Evolutionary conservation across 2,797 vertebrate genomes (phyloP).

Genomic region (Uromys caudimaculatus): DNA sequence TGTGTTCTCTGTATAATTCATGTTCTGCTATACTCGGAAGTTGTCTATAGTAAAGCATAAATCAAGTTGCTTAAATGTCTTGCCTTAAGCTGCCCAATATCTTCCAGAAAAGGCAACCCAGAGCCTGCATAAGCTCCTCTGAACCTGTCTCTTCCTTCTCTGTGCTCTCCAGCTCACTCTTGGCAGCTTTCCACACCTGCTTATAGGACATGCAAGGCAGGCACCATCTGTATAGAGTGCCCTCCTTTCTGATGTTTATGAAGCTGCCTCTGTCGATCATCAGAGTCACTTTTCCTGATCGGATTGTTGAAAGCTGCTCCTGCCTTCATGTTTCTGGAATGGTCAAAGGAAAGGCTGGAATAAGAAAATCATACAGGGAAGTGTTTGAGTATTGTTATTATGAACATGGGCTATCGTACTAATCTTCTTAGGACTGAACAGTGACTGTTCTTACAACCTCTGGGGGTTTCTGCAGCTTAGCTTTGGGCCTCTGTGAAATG

Average conservation of each 20-base stretch:
- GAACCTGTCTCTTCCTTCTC: not conserved
- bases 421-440: not conserved
- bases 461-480: not conserved
- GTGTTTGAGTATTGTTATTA: not conserved
- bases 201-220: not conserved
- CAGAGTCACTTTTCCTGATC: not conserved
- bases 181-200: not conserved
- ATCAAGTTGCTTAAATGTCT: not conserved
- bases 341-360: not conserved
- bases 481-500: constrained; percentile 26
- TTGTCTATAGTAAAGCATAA: constrained; percentile 1
- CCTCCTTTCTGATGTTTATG: not conserved
- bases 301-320: not conserved
- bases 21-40: constrained; percentile 34
- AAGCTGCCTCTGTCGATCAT: not conserved
- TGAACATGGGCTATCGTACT: not conserved
- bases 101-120: constrained; percentile 25
- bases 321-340: not conserved
- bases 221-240: not conserved
- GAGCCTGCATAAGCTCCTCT: not conserved
- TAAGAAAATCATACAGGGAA: not conserved
- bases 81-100: not conserved
- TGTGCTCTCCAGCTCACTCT: not conserved
- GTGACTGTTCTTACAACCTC: not conserved
- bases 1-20: constrained; percentile 7